A percentile compares a stretch with the other conserved stretches of the same genome.
Conservation (phyloP, 1,140 invertebrate species). For the Drosophila littoralis region DNA sequence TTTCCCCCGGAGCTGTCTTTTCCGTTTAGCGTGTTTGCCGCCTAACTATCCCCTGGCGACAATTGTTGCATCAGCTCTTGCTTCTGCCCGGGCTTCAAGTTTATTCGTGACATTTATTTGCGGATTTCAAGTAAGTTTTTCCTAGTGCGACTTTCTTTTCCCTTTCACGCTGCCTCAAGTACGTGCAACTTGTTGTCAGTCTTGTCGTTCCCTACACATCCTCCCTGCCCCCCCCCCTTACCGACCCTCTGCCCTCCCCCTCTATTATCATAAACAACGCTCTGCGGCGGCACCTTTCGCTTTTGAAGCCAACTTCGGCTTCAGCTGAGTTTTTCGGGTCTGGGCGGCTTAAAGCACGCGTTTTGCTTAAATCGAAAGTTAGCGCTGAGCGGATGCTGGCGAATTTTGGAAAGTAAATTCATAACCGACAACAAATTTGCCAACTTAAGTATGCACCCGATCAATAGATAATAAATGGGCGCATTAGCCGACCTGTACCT, state of each 20-base stretch:
- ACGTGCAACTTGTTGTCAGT: constrained; percentile 70
- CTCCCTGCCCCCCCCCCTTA: background rate
- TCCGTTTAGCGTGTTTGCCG: constrained; percentile 5
- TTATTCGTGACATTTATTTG: constrained; percentile 77
- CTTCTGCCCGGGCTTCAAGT: constrained; percentile 48
- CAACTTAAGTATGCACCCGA: constrained; percentile 44
- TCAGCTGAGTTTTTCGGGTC: constrained; percentile 22
- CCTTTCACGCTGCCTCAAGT: constrained; percentile 58
- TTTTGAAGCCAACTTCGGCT: constrained; percentile 41
- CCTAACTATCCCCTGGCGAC: constrained; percentile 22
- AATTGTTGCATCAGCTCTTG: constrained; percentile 58
- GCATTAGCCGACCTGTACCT: constrained; percentile 11
- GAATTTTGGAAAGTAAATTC: constrained; percentile 55
- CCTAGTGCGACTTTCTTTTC: constrained; percentile 48
- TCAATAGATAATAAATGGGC: constrained; percentile 59
- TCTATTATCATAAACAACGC: constrained; percentile 48
- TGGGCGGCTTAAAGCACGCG: constrained; percentile 66
- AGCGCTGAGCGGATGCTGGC: constrained; percentile 13
- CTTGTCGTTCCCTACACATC: background rate
- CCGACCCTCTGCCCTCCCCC: constrained; percentile 4
- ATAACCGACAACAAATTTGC: constrained; percentile 58
- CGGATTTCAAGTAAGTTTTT: constrained; percentile 50
- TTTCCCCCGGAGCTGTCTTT: constrained; percentile 39
- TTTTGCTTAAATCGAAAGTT: constrained; percentile 43
- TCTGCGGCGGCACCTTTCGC: constrained; percentile 60